Conservation (phyloP, 2,113 vertebrate genomes). For the Bombycilla garrulus region DNA sequence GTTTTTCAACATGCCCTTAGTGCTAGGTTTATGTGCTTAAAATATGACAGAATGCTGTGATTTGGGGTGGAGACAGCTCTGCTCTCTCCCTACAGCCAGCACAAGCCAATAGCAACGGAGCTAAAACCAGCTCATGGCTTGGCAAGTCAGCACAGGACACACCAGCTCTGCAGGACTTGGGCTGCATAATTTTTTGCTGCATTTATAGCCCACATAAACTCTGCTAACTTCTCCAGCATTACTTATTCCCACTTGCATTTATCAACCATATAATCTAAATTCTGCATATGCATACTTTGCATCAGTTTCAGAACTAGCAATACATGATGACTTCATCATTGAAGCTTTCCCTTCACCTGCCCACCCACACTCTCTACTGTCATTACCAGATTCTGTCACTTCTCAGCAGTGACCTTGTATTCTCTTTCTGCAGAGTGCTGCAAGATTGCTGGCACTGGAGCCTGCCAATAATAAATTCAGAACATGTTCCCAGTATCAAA, state of each 20-base stretch:
- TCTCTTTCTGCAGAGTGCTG: constrained; percentile 22
- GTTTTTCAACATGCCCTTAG: background rate
- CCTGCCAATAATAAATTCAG: background rate
- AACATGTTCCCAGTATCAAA: background rate
- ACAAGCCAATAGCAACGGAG: background rate
- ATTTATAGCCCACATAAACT: background rate
- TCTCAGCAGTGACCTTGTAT: constrained; percentile 36
- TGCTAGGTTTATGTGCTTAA: background rate
- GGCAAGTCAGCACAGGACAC: background rate
- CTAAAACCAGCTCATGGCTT: background rate
- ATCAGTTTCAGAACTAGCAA: background rate
- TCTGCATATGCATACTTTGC: background rate
- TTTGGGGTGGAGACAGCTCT: background rate
- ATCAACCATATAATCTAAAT: background rate
- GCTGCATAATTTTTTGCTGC: background rate
- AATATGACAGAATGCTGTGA: background rate
- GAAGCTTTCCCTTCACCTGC: constrained; percentile 7
- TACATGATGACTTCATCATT: background rate
- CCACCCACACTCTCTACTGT: background rate
- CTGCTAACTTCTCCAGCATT: background rate
- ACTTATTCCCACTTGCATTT: background rate
- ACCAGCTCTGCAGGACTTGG: background rate
- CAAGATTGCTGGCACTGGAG: background rate
- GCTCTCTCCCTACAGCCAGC: background rate
- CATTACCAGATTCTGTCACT: constrained; percentile 26